Base-by-base conservation (phyloP, 2,797 vertebrate species). In the Melanotaenia parkinsoni region DNA sequence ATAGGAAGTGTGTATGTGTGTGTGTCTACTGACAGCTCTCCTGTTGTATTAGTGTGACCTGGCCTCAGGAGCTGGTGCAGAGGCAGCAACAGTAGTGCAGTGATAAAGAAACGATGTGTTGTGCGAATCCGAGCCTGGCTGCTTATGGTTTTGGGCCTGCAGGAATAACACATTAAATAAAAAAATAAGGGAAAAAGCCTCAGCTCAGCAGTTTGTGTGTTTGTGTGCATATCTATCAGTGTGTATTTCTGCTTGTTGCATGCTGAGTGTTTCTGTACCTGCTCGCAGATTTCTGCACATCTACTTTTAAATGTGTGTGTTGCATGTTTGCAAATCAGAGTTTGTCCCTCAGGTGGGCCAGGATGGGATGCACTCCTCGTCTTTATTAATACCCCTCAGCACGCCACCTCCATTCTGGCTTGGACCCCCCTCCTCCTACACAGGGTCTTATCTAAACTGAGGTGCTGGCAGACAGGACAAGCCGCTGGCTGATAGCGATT, bases 401-500 rank as follows among this genome's bases (percentile, higher is more conserved):
- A 43, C 61, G 66, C 70, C 56, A 43, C 74, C 59, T 77, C 70
- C 67, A 51, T 84, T 76, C 67, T 45, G 61, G 32, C 76, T 76
- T n/a, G 71, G 74, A 79, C 78, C 67, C 68, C 76, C 68, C 67
- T 18, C 74, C 70, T 56, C 76, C 71, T 76, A 80, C 82, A 76
- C 82, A 60, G 79, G 82, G 79, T 86, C 89, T 93, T 93, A 90
- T 94, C 92, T 94, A 74, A 86, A 86, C 77, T 40, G 70, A 77
- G 72, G 89, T 86, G 91, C 90, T 88, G 91, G 87, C 93, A 94
- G 93, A 91, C 89, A 80, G 91, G 88, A 91, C 93, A 90, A 91
- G 90, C 89, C 91, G 85, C 82, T 85, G 84, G 88, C 93, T 92
- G 93, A 94, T 94, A 93, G 92, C 63, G 88, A 93, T 93, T 94